Percentiles rank a stretch among this genome's conserved stretches.
Evolutionary conservation across 2,888 invertebrate genomes (phyloP).

Genomic region (Palloptera scutellata): DNA sequence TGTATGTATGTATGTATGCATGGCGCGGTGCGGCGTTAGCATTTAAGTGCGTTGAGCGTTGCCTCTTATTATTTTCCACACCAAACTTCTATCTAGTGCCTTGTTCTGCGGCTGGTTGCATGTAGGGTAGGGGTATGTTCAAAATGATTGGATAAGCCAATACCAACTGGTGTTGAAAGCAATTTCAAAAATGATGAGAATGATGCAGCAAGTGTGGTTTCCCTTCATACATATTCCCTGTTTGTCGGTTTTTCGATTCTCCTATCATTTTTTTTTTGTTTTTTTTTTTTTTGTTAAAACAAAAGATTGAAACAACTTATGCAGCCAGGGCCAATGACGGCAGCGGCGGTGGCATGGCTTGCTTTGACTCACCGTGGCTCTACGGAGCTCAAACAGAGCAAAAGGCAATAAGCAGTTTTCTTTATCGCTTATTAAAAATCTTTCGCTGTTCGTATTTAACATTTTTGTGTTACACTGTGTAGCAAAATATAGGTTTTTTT

Average conservation of each 20-base stretch:
- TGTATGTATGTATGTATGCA: no score
- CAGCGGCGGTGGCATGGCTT: background rate
- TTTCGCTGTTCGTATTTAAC: slow-evolving; percentile 56
- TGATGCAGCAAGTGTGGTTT: slow-evolving; percentile 52
- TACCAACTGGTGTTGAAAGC: slow-evolving; percentile 59
- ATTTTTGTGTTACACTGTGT: no score
- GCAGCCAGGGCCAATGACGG: background rate
- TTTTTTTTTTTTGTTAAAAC: slow-evolving; percentile 11
- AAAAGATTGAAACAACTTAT: no score
- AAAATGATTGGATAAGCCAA: slow-evolving; percentile 38
- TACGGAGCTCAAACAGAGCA: slow-evolving; percentile 33
- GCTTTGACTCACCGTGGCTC: no score
- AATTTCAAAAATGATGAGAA: slow-evolving; percentile 63
- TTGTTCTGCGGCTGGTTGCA: no score
- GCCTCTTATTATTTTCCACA: no score
- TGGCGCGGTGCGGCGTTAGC: no score
- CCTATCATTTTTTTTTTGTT: slow-evolving; percentile 36
- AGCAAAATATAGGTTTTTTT: no score
- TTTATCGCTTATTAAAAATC: slow-evolving; percentile 63
- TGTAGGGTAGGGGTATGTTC: no score
- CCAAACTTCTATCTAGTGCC: no score
- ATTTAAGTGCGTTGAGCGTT: no score
- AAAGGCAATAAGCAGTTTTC: slow-evolving; percentile 55
- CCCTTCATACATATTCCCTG: slow-evolving; percentile 17
- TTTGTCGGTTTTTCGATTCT: no score